Evolutionary conservation across 92 coral and sea anemone species (phyloP).

Genomic region (Zoanthus sociatus): DNA sequence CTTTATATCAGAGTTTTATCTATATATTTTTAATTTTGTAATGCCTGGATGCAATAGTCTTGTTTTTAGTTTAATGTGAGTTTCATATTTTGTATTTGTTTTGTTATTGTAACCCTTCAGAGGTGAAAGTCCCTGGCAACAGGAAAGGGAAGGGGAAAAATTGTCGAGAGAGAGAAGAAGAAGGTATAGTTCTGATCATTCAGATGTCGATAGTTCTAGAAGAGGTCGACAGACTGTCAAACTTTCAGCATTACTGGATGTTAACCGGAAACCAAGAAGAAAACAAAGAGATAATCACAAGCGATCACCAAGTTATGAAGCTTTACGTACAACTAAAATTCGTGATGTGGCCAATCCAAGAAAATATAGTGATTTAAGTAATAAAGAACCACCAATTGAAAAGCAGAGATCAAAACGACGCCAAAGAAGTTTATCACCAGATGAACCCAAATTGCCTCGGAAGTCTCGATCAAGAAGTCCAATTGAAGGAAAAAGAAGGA

Average conservation of each 20-base stretch:
- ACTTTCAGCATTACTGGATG: neutral
- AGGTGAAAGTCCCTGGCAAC: slow-evolving; percentile 8
- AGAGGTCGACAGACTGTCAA: slow-evolving; percentile 9
- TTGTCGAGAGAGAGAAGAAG: slow-evolving; percentile 15
- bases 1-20: too few species aligned
- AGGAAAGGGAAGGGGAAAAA: neutral
- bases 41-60: too few species aligned
- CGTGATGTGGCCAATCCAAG: neutral
- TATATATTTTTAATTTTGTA: too few species aligned
- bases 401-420: slow-evolving; percentile 11
- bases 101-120: slow-evolving; percentile 7
- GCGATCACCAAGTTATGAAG: slow-evolving; percentile 19
- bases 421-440: slow-evolving; percentile 22
- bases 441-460: neutral
- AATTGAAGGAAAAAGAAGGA: slow-evolving; percentile 2
- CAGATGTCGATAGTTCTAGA: slow-evolving; percentile 10
- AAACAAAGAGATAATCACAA: slow-evolving; percentile 10
- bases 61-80: too few species aligned
- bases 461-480: slow-evolving; percentile 5
- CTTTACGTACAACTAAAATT: neutral
- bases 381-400: neutral
- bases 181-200: slow-evolving; percentile 8
- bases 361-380: neutral
- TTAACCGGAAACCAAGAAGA: neutral
- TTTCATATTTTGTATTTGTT: neutral